Evolutionary conservation across 2,888 invertebrate species (phyloP).

Genomic region (Ochropacha duplaris): DNA sequence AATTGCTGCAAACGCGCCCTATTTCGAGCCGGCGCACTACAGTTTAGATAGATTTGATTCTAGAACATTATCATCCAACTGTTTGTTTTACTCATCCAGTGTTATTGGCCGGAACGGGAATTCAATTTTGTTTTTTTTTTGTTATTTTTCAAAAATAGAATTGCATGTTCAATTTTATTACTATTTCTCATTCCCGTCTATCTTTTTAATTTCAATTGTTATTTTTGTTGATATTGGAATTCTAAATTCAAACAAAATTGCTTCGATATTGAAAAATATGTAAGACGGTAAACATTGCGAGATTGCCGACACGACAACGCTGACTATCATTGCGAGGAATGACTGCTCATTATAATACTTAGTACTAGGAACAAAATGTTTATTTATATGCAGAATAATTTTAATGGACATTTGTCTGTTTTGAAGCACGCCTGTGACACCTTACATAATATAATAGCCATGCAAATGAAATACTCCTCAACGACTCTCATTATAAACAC

Average conservation of each 20-base stretch:
- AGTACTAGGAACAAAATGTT: conserved; percentile 48
- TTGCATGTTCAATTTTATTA: not conserved
- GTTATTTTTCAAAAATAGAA: conserved; percentile 1
- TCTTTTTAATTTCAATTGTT: not conserved
- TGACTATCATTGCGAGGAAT: conserved; percentile 39
- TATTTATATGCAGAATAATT: conserved; percentile 50
- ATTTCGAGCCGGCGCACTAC: conserved; percentile 73
- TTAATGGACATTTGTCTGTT: conserved; percentile 50
- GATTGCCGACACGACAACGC: conserved; percentile 27
- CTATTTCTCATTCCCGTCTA: not conserved
- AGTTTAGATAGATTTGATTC: conserved; percentile 76
- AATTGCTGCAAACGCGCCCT: conserved; percentile 81
- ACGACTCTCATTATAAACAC: conserved; percentile 36
- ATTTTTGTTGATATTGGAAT: not conserved
- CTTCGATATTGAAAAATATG: not conserved
- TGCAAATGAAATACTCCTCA: conserved; percentile 35
- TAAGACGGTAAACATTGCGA: not conserved
- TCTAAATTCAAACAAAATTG: not conserved
- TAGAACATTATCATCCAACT: conserved; percentile 66
- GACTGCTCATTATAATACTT: conserved; percentile 23
- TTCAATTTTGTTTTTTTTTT: not conserved
- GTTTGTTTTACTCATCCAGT: conserved; percentile 47
- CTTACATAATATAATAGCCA: conserved; percentile 39
- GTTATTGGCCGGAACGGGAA: conserved; percentile 27
- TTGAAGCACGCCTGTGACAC: conserved; percentile 39